phyloP scores from a whole-genome alignment of 2,888 invertebrate species.

The Megalurothrips usitatus region DNA sequence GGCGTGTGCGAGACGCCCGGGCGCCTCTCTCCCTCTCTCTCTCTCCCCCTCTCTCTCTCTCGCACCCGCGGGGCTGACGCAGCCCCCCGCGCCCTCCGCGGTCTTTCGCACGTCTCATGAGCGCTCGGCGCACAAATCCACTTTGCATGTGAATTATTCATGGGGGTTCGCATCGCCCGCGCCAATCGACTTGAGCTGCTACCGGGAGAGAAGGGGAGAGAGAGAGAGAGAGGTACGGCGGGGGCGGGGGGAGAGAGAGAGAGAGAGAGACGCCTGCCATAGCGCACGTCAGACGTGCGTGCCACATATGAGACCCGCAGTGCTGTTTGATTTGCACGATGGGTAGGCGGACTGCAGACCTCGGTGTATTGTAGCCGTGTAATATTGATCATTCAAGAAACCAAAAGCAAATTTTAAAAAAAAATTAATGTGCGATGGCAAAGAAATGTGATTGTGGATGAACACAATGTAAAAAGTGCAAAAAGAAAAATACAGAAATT shows the following conservation, averaged over 20 bases:
- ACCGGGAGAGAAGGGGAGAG: not conserved
- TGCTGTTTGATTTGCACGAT: too few species aligned
- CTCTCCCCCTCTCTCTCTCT: not conserved
- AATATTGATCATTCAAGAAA: too few species aligned
- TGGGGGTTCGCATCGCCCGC: not conserved
- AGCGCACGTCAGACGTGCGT: too few species aligned
- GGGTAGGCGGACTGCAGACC: too few species aligned
- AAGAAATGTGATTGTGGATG: too few species aligned
- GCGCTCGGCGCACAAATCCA: not conserved
- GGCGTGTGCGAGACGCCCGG: too few species aligned
- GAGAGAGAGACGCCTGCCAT: not conserved
- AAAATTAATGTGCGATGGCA: too few species aligned
- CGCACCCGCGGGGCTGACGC: not conserved
- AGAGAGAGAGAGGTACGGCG: not conserved
- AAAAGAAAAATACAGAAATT: too few species aligned
- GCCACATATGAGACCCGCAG: too few species aligned
- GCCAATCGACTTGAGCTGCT: not conserved
- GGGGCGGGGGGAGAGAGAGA: not conserved
- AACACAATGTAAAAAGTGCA: too few species aligned
- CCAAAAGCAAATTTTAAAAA: too few species aligned
- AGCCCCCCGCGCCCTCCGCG: not conserved
- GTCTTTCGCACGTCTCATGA: constrained; percentile 17
- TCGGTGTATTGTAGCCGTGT: too few species aligned
- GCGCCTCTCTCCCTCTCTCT: not conserved
- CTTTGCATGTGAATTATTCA: constrained; percentile 25